Conservation (phyloP, 2,888 invertebrate genomes). For the Neoitamus cyanurus region DNA sequence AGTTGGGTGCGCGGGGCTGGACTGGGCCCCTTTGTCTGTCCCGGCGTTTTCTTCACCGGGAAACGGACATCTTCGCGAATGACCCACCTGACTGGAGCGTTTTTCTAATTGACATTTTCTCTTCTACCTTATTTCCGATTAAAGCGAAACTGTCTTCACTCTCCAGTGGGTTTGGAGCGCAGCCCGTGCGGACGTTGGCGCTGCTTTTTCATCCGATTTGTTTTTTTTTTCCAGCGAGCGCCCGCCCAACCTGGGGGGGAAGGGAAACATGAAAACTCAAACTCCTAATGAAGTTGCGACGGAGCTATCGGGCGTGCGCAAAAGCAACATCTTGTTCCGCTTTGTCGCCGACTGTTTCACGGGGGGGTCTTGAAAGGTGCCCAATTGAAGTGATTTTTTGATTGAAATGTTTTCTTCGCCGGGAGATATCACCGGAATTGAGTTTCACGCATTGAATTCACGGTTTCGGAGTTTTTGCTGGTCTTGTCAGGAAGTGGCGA, state of each 20-base stretch:
- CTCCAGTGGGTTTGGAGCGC: conserved; percentile 14
- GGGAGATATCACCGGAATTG: background rate
- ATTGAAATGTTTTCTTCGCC: background rate
- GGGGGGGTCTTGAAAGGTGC: background rate
- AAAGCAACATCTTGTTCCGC: background rate
- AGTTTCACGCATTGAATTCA: background rate
- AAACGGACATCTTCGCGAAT: conserved; percentile 16
- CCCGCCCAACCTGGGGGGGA: background rate
- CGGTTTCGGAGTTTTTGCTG: background rate
- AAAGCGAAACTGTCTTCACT: conserved; percentile 26
- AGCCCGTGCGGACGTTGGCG: background rate
- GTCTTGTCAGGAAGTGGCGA: background rate
- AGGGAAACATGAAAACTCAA: too few relatives aligned
- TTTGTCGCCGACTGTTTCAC: background rate
- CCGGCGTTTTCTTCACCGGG: background rate
- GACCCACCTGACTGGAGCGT: background rate
- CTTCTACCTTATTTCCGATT: conserved; percentile 8
- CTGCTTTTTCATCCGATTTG: background rate
- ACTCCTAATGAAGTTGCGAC: background rate
- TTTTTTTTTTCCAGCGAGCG: background rate
- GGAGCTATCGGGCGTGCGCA: background rate
- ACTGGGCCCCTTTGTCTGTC: background rate
- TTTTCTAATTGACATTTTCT: conserved; percentile 39
- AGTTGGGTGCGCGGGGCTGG: too few relatives aligned
- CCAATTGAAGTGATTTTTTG: background rate